These are phyloP conservation scores for Piezodorus guildinii DNA, from an alignment of 1,140 invertebrate genomes.

Conservation along the genomic window DNA sequence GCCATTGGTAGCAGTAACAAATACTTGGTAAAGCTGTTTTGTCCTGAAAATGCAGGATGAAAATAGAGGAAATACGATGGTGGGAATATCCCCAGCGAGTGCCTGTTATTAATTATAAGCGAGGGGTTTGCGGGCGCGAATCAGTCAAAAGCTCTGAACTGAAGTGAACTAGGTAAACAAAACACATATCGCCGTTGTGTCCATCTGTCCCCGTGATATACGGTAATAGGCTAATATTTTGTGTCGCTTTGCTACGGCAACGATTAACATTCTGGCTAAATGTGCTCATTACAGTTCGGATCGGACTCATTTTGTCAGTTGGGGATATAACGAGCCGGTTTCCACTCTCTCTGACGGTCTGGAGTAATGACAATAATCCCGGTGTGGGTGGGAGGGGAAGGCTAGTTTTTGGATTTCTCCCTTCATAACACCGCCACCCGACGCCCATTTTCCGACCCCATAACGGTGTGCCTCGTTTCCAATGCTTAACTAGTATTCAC, in stretches of 20 bases:
- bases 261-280: conserved; percentile 11
- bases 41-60: no score
- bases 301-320: conserved; percentile 12
- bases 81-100: no score
- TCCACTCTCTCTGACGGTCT: background rate
- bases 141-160: conserved; percentile 5
- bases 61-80: no score
- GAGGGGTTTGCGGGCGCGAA: background rate
- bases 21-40: no score
- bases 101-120: no score
- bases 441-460: background rate
- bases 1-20: no score
- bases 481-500: no score
- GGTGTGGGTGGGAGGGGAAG: no score
- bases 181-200: conserved; percentile 8
- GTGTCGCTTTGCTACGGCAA: background rate
- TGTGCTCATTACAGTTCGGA: conserved; percentile 3
- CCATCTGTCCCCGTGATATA: conserved; percentile 12
- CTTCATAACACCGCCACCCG: background rate
- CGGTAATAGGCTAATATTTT: conserved; percentile 14
- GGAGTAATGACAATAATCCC: conserved; percentile 10
- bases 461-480: no score
- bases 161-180: conserved; percentile 9
- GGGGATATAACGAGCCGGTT: conserved; percentile 4
- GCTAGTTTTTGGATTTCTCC: background rate